phyloP scores from a whole-genome alignment of 2,113 vertebrate genomes.

The Ondatra zibethicus region DNA sequence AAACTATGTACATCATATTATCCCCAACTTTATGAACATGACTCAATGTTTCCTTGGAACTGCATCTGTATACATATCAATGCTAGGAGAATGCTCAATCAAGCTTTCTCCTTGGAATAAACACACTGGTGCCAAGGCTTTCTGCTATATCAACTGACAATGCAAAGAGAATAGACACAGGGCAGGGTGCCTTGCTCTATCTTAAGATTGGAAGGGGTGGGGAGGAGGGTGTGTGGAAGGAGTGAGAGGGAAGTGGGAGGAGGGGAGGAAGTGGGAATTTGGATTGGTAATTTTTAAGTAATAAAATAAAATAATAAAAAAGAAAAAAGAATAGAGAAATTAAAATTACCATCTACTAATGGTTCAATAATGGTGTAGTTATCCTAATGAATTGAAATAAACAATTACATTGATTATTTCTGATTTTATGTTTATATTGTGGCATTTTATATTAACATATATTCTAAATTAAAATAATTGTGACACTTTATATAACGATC shows the following conservation, averaged over 20 bases:
- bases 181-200: too few relatives aligned
- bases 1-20: background rate
- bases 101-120: background rate
- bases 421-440: background rate
- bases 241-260: too few relatives aligned
- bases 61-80: background rate
- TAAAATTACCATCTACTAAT: background rate
- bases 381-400: constrained; percentile 27
- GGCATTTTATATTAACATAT: constrained; percentile 39
- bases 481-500: background rate
- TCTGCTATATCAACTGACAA: background rate
- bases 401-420: background rate
- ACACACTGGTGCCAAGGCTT: background rate
- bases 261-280: too few relatives aligned
- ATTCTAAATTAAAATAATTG: constrained; percentile 24
- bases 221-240: too few relatives aligned
- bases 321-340: background rate
- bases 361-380: background rate
- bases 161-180: background rate
- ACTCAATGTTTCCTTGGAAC: background rate
- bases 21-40: background rate
- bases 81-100: background rate
- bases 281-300: too few relatives aligned
- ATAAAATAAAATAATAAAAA: too few relatives aligned
- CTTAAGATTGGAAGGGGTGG: too few relatives aligned